These are phyloP conservation scores for Sebastes itinus DNA, from an alignment of 2,797 vertebrate species.

Conservation along the genomic window DNA sequence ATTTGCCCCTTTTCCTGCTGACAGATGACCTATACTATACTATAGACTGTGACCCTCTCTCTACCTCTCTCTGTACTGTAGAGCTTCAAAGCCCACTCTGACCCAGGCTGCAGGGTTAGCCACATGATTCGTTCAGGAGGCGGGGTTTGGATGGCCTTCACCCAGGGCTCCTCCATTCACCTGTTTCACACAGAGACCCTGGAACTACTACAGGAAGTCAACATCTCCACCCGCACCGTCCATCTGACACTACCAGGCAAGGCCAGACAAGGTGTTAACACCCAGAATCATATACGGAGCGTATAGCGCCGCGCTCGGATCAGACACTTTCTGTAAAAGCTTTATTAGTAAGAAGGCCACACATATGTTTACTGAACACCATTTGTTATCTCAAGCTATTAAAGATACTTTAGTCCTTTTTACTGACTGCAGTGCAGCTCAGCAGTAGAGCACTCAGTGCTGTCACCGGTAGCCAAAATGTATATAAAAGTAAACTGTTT, in stretches of 20 bases:
- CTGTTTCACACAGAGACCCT: conserved; percentile 93
- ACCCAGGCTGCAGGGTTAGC: conserved; percentile 79
- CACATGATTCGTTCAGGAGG: conserved; percentile 90
- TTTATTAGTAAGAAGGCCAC: neutral
- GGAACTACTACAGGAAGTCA: conserved; percentile 92
- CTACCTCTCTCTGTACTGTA: conserved; percentile 42
- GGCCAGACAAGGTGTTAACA: conserved; percentile 3
- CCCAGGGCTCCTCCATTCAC: conserved; percentile 87
- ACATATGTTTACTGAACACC: neutral
- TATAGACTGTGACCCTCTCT: neutral
- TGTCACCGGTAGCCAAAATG: neutral
- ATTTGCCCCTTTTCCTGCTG: neutral
- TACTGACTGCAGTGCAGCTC: neutral
- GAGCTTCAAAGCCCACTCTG: conserved; percentile 88
- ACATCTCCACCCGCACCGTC: conserved; percentile 86
- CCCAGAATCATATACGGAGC: neutral
- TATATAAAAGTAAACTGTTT: neutral
- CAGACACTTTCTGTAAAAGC: neutral
- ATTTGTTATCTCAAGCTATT: neutral
- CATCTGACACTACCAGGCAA: conserved; percentile 87
- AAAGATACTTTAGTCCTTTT: neutral
- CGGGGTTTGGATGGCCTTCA: conserved; percentile 94
- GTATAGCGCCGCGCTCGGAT: neutral
- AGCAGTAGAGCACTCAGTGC: neutral
- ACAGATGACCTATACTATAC: neutral